A percentile compares a stretch with the other conserved stretches of the same genome.
Evolutionary conservation across 2,888 invertebrate genomes (phyloP).

Genomic region (Anthrax anthrax): DNA sequence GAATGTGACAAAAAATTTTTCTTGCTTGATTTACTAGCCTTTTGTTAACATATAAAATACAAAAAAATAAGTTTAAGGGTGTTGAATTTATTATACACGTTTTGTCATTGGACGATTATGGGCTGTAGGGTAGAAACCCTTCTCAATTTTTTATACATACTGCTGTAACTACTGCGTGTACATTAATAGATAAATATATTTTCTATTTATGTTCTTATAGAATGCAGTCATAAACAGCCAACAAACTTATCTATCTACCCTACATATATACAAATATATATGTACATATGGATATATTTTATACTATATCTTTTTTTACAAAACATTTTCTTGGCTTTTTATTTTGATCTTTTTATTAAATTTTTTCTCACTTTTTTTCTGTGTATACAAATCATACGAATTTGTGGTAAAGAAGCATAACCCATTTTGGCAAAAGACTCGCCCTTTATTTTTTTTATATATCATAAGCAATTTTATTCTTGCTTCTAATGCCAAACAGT

Average conservation of each 20-base stretch:
- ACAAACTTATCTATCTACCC: too few species aligned
- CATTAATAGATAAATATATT: not conserved
- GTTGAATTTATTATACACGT: not conserved
- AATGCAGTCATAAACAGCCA: too few species aligned
- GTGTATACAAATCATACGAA: not conserved
- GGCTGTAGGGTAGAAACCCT: not conserved
- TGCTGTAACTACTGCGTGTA: too few species aligned
- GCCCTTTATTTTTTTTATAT: too few species aligned
- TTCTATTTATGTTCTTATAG: too few species aligned
- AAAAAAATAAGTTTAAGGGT: not conserved
- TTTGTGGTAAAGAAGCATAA: not conserved
- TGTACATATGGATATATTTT: too few species aligned
- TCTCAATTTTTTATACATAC: not conserved
- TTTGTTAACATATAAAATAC: conserved; percentile 2
- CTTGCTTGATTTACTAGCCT: conserved; percentile 5
- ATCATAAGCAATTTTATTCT: too few species aligned
- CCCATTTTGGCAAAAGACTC: not conserved
- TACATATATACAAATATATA: too few species aligned
- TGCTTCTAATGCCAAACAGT: too few species aligned
- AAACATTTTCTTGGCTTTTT: not conserved
- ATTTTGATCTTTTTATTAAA: too few species aligned
- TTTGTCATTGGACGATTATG: not conserved
- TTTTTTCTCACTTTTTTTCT: not conserved
- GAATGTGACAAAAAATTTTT: conserved; percentile 7
- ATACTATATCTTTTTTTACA: too few species aligned